Evolutionary conservation across 2,113 vertebrate genomes (phyloP), one percentile per base, ranked within the genome.

Genomic region (Tragelaphus strepsiceros): DNA sequence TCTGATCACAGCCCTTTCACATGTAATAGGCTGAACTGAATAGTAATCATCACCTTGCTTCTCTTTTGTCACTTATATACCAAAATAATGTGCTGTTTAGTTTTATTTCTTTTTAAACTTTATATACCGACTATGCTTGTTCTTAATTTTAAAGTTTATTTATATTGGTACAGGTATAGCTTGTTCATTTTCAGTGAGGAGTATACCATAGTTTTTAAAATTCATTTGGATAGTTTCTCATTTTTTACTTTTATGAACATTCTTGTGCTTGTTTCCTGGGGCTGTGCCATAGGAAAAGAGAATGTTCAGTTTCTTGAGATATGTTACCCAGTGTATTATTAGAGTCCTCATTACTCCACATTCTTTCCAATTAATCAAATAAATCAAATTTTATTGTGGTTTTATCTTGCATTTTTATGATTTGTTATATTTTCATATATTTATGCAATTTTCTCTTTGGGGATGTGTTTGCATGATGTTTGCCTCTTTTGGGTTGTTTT

Each of bases 401-500:
- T 97, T 90, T 88, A 90, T 88, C 94, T 86, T 96, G 12, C 30
- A 88, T 93, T 88, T 90, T 90, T 86, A 80, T 58, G 28, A 54
- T 95, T 58, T 90, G 16, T 84, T 78, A 53, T 43, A 39, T 86
- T 95, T 88, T 85, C 1, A 16, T 83, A 0, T 39, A 85, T 77
- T 58, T 94, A 58, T 78, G 67, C 32, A 78, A 1, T 71, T 58
- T 80, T n/a, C 12, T 87, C 3, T 62, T 90, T 26, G 56, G 22
- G 26, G 19, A 84, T 87, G 62, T 84, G 22, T 9, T 51, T 93
- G 2, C 6, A 7, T 90, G 26, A 67, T 24, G 91, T 93, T 91
- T 49, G 1, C 30, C 17, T 90, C 16, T 28, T 83, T 78, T 3
- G 19, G 1, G 16, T 12, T 83, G 6, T 82, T 21, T 88, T 95